phyloP scores from a whole-genome alignment of 2,888 invertebrate species.

The Cataglyphis rosenhaueri region DNA sequence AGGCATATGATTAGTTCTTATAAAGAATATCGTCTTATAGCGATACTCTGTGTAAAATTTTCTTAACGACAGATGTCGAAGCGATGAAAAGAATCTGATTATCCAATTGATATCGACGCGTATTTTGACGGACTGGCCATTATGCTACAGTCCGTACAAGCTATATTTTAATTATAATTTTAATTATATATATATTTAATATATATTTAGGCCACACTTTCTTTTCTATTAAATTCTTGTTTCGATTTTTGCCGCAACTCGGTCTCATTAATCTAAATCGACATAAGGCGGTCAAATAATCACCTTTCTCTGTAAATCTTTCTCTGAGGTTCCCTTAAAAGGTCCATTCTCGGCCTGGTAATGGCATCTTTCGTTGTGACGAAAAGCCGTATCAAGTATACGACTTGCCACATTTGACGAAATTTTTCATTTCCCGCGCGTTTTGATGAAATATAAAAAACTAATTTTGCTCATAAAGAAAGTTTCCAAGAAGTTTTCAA shows the following conservation, averaged over 20 bases:
- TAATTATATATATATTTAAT: background rate
- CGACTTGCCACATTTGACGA: background rate
- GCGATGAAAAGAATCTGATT: constrained; percentile 66
- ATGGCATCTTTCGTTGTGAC: background rate
- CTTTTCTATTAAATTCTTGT: constrained; percentile 26
- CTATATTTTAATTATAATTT: constrained; percentile 41
- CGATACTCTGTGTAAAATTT: constrained; percentile 56
- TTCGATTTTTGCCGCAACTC: constrained; percentile 32
- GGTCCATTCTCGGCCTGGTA: constrained; percentile 21
- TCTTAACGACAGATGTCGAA: constrained; percentile 53
- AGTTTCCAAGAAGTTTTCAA: background rate
- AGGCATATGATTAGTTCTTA: constrained; percentile 52
- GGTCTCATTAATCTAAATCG: constrained; percentile 73
- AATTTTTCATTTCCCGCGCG: constrained; percentile 10
- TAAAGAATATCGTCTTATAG: constrained; percentile 67
- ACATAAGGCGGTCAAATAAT: constrained; percentile 63
- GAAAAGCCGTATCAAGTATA: constrained; percentile 11
- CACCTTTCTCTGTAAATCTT: constrained; percentile 56
- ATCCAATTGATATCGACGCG: constrained; percentile 63
- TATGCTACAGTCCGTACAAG: constrained; percentile 49
- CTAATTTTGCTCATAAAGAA: background rate
- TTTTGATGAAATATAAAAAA: constrained; percentile 20
- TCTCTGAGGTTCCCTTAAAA: constrained; percentile 32
- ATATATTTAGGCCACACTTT: constrained; percentile 8
- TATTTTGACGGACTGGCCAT: constrained; percentile 59